phyloP scores from a whole-genome alignment of 2,888 invertebrate genomes.

The Chydorus sphaericus region DNA sequence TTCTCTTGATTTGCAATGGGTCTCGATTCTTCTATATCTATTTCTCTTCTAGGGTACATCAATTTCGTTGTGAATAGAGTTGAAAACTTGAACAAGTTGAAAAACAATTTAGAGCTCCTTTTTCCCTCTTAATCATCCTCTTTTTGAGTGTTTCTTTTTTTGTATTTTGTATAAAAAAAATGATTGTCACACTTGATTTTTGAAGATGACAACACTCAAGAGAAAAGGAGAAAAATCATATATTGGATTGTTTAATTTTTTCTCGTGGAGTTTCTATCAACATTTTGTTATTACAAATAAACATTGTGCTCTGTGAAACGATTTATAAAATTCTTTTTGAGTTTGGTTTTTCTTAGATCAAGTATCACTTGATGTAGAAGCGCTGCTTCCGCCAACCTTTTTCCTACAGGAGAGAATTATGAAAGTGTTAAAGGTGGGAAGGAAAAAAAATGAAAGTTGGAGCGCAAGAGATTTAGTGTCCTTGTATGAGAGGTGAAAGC shows the following conservation, averaged over 20 bases:
- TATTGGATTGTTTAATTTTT: conserved; percentile 8
- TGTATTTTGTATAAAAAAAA: conserved; percentile 5
- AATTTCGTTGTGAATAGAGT: too few relatives aligned
- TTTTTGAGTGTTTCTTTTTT: neutral
- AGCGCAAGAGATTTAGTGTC: neutral
- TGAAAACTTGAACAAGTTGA: too few relatives aligned
- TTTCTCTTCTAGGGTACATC: neutral
- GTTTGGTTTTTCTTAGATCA: neutral
- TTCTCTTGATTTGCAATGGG: too few relatives aligned
- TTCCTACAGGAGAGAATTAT: neutral
- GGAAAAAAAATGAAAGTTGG: neutral
- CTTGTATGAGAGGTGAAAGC: conserved; percentile 2
- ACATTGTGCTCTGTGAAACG: conserved; percentile 6
- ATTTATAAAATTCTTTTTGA: neutral
- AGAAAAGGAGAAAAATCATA: too few relatives aligned
- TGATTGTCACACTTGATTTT: conserved; percentile 3
- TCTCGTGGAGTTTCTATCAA: conserved; percentile 7
- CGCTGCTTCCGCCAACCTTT: neutral
- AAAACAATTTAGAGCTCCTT: neutral
- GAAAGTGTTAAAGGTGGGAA: neutral
- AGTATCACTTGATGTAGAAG: neutral
- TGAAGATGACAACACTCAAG: conserved; percentile 6
- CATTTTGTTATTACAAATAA: conserved; percentile 7
- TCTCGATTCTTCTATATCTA: too few relatives aligned
- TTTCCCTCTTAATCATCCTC: neutral